phyloP scores from a whole-genome alignment of 2,113 vertebrate species.

The Arizona elegans region DNA sequence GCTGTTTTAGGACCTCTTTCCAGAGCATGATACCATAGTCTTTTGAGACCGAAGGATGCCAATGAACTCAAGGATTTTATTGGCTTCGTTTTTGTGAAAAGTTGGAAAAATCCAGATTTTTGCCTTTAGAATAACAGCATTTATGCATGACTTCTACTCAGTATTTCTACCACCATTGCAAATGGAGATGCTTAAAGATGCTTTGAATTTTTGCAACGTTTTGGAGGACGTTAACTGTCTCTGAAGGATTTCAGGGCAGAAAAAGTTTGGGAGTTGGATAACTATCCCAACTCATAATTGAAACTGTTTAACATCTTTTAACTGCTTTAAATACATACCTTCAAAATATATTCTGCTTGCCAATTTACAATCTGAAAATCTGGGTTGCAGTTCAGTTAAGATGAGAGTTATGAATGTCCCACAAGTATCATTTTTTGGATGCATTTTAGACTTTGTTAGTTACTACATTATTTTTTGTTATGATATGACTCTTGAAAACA shows the following conservation, averaged over 20 bases:
- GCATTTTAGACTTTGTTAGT: neutral
- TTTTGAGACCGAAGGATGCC: no score
- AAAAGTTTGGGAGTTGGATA: neutral
- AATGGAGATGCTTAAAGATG: neutral
- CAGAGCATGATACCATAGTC: no score
- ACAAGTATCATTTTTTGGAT: neutral
- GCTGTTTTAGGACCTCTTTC: no score
- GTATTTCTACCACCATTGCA: neutral
- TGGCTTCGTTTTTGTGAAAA: neutral
- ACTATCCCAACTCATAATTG: neutral
- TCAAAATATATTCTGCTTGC: neutral
- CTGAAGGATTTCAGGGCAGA: neutral
- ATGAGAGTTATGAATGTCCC: neutral
- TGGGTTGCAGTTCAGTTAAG: neutral
- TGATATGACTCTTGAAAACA: neutral
- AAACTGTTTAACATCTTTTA: neutral
- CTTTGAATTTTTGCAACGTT: neutral
- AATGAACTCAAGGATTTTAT: neutral
- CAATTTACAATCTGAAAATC: neutral
- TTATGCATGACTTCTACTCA: neutral
- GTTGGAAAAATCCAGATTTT: neutral
- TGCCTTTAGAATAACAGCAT: neutral
- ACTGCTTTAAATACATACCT: neutral
- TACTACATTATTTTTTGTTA: neutral
- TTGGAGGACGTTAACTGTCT: neutral